These are phyloP conservation scores for Baronia brevicornis DNA, from an alignment of 2,888 invertebrate species.

Conservation along the genomic window DNA sequence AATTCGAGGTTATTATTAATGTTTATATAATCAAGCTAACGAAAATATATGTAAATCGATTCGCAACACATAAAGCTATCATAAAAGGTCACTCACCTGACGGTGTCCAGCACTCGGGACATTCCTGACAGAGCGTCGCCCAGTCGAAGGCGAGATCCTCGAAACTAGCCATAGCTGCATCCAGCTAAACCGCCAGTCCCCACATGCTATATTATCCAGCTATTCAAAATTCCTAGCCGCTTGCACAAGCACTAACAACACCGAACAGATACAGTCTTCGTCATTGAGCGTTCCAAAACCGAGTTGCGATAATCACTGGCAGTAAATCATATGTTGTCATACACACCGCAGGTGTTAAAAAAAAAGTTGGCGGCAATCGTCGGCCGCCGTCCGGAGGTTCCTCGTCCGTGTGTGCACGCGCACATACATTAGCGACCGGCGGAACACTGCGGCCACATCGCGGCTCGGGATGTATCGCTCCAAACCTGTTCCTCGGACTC, in stretches of 20 bases:
- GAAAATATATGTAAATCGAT: not conserved
- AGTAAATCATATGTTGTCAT: conserved; percentile 33
- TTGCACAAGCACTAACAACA: conserved; percentile 48
- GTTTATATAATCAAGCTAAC: too few species aligned
- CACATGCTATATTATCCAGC: conserved; percentile 36
- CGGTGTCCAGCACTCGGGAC: conserved; percentile 77
- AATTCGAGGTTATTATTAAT: too few species aligned
- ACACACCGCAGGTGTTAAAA: conserved; percentile 25
- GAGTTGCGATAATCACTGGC: conserved; percentile 17
- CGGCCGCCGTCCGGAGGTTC: conserved; percentile 26
- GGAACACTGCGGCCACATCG: conserved; percentile 58
- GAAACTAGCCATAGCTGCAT: conserved; percentile 77
- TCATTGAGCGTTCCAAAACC: conserved; percentile 19
- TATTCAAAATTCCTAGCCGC: conserved; percentile 22
- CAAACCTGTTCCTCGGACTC: conserved; percentile 59
- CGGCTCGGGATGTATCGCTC: conserved; percentile 56
- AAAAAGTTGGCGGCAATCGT: conserved; percentile 31
- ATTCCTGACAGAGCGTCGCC: conserved; percentile 78
- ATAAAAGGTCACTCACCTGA: conserved; percentile 69
- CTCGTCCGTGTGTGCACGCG: conserved; percentile 47
- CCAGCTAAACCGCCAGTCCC: conserved; percentile 40
- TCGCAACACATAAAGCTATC: conserved; percentile 4
- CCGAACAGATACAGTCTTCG: conserved; percentile 27
- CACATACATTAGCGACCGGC: conserved; percentile 53
- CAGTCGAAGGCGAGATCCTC: conserved; percentile 80